Evolutionary conservation across 2,797 vertebrate species (phyloP), one percentile per base, ranked within the genome.

Genomic region (Tapirus indicus): DNA sequence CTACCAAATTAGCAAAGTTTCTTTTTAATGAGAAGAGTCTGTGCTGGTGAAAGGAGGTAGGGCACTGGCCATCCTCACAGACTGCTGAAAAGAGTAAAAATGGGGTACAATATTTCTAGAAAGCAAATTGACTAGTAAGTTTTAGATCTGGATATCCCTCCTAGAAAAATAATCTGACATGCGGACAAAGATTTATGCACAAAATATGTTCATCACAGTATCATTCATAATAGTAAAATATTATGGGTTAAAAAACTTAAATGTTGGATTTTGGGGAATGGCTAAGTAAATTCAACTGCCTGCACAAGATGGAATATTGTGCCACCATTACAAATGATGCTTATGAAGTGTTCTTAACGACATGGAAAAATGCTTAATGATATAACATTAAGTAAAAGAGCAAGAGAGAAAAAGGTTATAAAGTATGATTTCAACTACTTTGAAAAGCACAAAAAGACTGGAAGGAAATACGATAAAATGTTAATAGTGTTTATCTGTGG

Each of bases 351-450:
- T 79, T 96, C 94, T 93, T 97, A 97, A 96, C 77, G 69, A 97
- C 95, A 95, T n/a, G 84, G 96, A 93, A 97, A 98, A 98, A 97
- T 97, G 96, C 87, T 97, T 97, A 97, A 98, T 97, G 97, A 95
- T 77, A 90, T 41, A 95, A 95, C 90, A 97, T 96, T 97, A 98
- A 98, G 96, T 97, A 97, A 98, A 97, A 96, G 92, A 95, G 92
- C 90, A 92, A 96, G 95, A 97, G 20, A 96, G 96, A 74, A 95
- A 97, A 95, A 93, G 95, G 84, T 97, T 97, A 97, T 97, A 98
- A 97, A 98, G 96, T 94, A 97, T 95, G 92, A 97, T 94, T 97
- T 92, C 94, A 90, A 74, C 89, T 74, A 92, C 97, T 97, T 60
- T 94, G 87, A 95, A 89, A 95, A 95, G 54, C 95, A 96, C 97